These are phyloP conservation scores for Leucozona laternaria DNA, from an alignment of 2,888 invertebrate species.

Conservation along the genomic window DNA sequence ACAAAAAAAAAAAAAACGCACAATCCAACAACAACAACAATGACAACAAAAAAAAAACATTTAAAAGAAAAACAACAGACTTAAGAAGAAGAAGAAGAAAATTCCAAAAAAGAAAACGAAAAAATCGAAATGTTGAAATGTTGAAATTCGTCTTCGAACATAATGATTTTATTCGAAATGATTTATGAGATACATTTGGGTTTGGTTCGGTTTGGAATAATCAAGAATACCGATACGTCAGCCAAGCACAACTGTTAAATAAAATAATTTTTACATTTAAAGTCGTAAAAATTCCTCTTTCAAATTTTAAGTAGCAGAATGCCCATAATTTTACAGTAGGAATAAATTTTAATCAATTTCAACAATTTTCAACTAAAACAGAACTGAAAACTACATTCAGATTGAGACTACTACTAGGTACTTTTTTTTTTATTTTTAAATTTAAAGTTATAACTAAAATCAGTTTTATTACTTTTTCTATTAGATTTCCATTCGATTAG, in stretches of 20 bases:
- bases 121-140: constrained; percentile 36
- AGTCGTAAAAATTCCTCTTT: constrained; percentile 28
- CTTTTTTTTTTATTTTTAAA: not conserved
- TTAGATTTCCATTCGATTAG: not conserved
- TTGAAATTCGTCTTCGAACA: constrained; percentile 42
- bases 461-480: constrained; percentile 24
- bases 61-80: constrained; percentile 21
- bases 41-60: not conserved
- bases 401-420: no score
- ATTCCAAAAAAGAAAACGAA: constrained; percentile 34
- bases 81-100: constrained; percentile 24
- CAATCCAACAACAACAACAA: constrained; percentile 44
- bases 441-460: not conserved
- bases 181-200: constrained; percentile 18
- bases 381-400: not conserved
- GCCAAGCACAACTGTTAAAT: constrained; percentile 13
- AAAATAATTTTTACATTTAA: constrained; percentile 2
- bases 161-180: constrained; percentile 29
- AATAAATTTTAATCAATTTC: not conserved
- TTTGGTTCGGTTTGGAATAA: not conserved
- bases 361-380: not conserved
- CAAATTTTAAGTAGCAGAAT: constrained; percentile 3
- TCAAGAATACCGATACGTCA: constrained; percentile 27
- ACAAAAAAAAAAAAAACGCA: constrained; percentile 56
- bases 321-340: not conserved